Evolutionary conservation across 2,888 invertebrate genomes (phyloP), one percentile per base, ranked within the genome.

Genomic region (Eudemis profundana): DNA sequence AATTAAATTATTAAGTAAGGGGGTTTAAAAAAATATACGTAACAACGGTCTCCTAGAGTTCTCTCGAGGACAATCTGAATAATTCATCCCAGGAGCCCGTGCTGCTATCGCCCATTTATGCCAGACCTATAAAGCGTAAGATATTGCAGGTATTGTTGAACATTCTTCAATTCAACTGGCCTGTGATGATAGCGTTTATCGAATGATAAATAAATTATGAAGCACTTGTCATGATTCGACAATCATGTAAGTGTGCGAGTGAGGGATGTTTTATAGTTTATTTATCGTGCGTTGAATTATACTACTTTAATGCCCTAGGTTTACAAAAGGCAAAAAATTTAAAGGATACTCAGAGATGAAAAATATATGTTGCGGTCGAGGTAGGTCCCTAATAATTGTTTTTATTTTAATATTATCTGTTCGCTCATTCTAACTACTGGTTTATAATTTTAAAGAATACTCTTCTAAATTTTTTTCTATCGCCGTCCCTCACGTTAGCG

Each of bases 391-490:
- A n/a, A 10, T 14, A 46, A 10, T 23, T 21, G 5, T 47, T 5
- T 40, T 29, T 21, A 36, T 46, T 33, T 50, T 49, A 59, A 21
- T 36, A 17, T 17, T 15, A 42, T 56, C 36, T 5, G 19, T 21
- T 21, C 36, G 5, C 10, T 40, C 12, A n/a, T 44, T 19, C 64
- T 68, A 69, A 73, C 73, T 71, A 71, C 76, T 78, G 81, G 78
- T 79, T 82, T 78, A 77, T 76, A 74, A 75, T 71, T 68, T 68
- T 49, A 54, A 62, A 64, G 50, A 61, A 38, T 75, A 81, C 81
- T 82, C 75, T 75, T 67, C 76, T 82, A 84, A 82, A 85, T 85
- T 80, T 83, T 74, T 51, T 75, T 75, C 72, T 77, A 82, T 79
- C 74, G 76, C 42, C 69, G 72, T 69, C 75, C 77, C 76, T 78